Percentiles rank a stretch among this genome's conserved stretches.
These are phyloP conservation scores for Cardiocondyla obscurior DNA, from an alignment of 1,140 invertebrate genomes.

Conservation along the genomic window DNA sequence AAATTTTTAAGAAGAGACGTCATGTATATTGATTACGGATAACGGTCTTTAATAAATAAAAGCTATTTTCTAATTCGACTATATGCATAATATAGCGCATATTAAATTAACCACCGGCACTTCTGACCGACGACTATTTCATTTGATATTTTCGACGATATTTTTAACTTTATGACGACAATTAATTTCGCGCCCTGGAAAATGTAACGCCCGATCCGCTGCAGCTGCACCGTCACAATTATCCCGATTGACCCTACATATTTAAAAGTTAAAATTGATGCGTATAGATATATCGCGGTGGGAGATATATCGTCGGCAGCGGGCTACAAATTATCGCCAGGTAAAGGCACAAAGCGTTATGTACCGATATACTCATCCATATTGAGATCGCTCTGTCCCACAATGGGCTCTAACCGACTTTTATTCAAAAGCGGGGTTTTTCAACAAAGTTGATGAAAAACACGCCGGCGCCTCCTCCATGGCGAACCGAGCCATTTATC, in stretches of 20 bases:
- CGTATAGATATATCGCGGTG: conserved; percentile 47
- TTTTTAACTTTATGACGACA: conserved; percentile 52
- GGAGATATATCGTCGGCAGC: conserved; percentile 34
- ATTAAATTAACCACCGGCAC: conserved; percentile 22
- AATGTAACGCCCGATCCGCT: conserved; percentile 22
- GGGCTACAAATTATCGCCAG: conserved; percentile 55
- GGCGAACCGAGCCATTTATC: conserved; percentile 54
- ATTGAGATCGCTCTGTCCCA: conserved; percentile 57
- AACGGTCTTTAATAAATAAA: background rate
- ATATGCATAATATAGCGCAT: background rate
- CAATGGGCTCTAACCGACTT: conserved; percentile 55
- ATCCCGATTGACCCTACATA: conserved; percentile 50
- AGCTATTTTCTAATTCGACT: background rate
- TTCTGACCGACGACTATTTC: conserved; percentile 8
- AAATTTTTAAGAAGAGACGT: background rate
- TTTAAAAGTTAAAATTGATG: conserved; percentile 57
- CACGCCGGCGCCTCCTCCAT: conserved; percentile 55
- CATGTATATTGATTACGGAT: background rate
- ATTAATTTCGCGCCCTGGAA: conserved; percentile 33
- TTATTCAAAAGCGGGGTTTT: conserved; percentile 56
- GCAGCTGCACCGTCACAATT: conserved; percentile 51
- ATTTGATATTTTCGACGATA: conserved; percentile 43
- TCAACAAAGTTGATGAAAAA: conserved; percentile 58
- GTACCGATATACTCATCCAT: conserved; percentile 57
- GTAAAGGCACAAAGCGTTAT: conserved; percentile 58